Base-by-base conservation (phyloP, 2,888 invertebrate genomes). In the Heliconius ismenius region DNA sequence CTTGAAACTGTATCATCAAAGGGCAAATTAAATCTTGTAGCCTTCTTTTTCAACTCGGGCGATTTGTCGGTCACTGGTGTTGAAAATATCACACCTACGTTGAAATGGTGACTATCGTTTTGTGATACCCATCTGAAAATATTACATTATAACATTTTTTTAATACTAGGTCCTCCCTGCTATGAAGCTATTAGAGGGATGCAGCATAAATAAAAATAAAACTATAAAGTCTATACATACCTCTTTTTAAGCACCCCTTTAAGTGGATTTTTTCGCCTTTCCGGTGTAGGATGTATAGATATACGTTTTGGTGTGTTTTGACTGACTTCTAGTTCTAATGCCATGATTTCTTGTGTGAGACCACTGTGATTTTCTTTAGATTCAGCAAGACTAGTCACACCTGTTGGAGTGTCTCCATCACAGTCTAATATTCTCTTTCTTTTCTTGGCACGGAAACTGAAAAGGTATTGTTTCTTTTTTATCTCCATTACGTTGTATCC, bases 11-110 rank as follows among this genome's bases (percentile, higher is more conserved):
- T 89, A 69, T 95, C 92, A 43, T 93, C 92, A 78, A 94, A 87
- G 73, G 96, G 94, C 78, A 97, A 81, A 74, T 95, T 95, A 83
- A 96, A 96, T 80, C 96, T 92, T 10, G 96, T 96, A 32, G 95
- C 89, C 86, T 96, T 96, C 1, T 95, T 95, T 79, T 91, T 92
- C 0, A 84, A 83, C 76, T 88, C 88, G 11, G 89, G 87, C 65
- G 92, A 92, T 75, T 95, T 90, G 81, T 90, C 88, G 0, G 89
- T 85, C 39, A 97, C 97, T 1, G 97, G 97, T 4, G 97, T 97
- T 9, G 97, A 97, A 84, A 97, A 97, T 79, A 97, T 97, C 0
- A 97, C 96, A 80, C 97, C 96, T 0, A 95, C 95, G 81, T 95
- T 93, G 68, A 94, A 92, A 81, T 95, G 92, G 65, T 95, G 91